Evolutionary conservation across 2,113 vertebrate species (phyloP).

Genomic region (Grammomys dolichurus): DNA sequence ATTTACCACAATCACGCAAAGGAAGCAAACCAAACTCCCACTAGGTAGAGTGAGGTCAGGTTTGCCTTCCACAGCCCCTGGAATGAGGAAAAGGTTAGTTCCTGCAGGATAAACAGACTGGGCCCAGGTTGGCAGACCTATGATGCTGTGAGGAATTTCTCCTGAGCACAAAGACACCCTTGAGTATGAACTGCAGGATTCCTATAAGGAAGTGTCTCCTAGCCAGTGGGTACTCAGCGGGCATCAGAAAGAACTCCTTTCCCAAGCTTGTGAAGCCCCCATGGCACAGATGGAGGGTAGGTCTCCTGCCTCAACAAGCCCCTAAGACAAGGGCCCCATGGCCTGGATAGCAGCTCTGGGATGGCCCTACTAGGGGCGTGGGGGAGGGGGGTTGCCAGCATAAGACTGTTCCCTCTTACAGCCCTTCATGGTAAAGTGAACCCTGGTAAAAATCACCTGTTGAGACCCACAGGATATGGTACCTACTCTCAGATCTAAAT

Average conservation of each 20-base stretch:
- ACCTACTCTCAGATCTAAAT: background rate
- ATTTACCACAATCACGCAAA: background rate
- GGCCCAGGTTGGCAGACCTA: background rate
- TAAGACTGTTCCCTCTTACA: background rate
- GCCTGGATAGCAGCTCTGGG: accelerated
- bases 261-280: accelerated
- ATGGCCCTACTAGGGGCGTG: background rate
- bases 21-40: background rate
- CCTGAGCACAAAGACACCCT: background rate
- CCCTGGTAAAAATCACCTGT: background rate
- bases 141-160: background rate
- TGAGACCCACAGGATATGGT: background rate
- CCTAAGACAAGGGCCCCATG: accelerated
- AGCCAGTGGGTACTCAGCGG: accelerated
- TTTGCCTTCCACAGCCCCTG: background rate
- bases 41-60: background rate
- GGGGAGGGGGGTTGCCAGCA: too few species aligned
- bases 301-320: background rate
- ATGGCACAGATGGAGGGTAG: background rate
- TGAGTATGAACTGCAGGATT: background rate
- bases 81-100: background rate
- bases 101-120: background rate
- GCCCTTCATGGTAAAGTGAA: background rate
- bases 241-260: too few species aligned
- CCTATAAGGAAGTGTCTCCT: background rate